These are phyloP conservation scores for Gobio gobio DNA, from an alignment of 2,113 vertebrate genomes.

Conservation along the genomic window DNA sequence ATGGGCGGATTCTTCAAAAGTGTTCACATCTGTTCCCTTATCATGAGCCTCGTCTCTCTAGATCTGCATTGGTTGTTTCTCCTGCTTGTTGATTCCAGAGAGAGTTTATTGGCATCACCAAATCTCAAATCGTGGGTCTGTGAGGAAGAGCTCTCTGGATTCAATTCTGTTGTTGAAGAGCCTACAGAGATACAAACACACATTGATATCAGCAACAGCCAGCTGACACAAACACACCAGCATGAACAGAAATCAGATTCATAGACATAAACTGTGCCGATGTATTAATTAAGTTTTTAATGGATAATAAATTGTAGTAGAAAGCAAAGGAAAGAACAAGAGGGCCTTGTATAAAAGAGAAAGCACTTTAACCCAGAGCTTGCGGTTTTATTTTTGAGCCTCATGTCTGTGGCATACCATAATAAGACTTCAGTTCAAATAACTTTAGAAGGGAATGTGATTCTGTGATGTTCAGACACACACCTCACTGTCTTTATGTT, in stretches of 20 bases:
- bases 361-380: background rate
- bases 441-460: background rate
- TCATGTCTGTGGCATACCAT: no score
- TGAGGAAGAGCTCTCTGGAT: background rate
- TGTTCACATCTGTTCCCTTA: background rate
- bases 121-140: constrained; percentile 47
- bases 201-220: background rate
- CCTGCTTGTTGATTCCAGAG: background rate
- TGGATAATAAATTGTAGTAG: background rate
- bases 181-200: constrained; percentile 25
- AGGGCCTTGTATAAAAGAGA: background rate
- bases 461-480: constrained; percentile 4
- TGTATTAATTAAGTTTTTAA: background rate
- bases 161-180: constrained; percentile 50
- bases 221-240: background rate
- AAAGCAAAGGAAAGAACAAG: background rate
- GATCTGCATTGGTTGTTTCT: background rate
- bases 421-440: background rate
- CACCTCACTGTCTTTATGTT: constrained; percentile 53
- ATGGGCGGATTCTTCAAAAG: background rate
- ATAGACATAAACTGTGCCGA: background rate
- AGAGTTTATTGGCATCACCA: constrained; percentile 28
- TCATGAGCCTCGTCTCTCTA: background rate
- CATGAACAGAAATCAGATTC: background rate
- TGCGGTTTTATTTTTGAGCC: no score